Evolutionary conservation across 2,797 vertebrate genomes (phyloP).

Genomic region (Sebastes trivittatus): DNA sequence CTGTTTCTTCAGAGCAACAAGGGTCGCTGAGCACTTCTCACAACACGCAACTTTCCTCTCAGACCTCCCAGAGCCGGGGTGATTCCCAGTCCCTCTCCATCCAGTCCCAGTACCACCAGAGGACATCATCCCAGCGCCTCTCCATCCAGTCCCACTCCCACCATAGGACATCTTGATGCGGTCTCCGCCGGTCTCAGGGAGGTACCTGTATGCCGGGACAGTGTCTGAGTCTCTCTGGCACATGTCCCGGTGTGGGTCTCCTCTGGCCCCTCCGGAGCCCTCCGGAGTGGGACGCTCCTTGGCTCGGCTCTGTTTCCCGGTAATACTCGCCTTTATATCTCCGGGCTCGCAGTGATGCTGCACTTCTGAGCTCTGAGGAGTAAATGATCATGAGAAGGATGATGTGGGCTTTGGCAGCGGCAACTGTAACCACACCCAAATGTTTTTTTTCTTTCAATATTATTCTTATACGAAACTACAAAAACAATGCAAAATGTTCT

Average conservation of each 20-base stretch:
- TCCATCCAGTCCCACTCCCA: not conserved
- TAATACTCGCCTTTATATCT: conserved; percentile 52
- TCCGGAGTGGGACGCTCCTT: conserved; percentile 86
- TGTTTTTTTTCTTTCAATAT: conserved; percentile 18
- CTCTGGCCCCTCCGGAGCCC: conserved; percentile 85
- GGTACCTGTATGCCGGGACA: conserved; percentile 80
- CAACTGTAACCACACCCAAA: conserved; percentile 75
- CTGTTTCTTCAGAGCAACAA: conserved; percentile 93
- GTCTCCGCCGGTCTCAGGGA: conserved; percentile 57
- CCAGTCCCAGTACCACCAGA: conserved; percentile 34
- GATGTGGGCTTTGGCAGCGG: conserved; percentile 43
- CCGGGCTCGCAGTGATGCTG: conserved; percentile 55
- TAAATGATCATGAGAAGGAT: conserved; percentile 40
- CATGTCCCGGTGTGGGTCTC: conserved; percentile 86
- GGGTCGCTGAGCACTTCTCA: conserved; percentile 91
- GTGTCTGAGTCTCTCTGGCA: conserved; percentile 87
- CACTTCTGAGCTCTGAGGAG: conserved; percentile 60
- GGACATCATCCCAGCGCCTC: conserved; percentile 55
- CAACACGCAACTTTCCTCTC: conserved; percentile 88
- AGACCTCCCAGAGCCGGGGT: conserved; percentile 83
- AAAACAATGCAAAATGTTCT: fast-evolving
- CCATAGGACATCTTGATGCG: conserved; percentile 73
- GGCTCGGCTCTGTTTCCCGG: conserved; percentile 1
- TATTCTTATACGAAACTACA: not conserved
- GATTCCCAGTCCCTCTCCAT: conserved; percentile 4